Evolutionary conservation across 2,888 invertebrate genomes (phyloP).

Genomic region (Cryptosula pallasiana): DNA sequence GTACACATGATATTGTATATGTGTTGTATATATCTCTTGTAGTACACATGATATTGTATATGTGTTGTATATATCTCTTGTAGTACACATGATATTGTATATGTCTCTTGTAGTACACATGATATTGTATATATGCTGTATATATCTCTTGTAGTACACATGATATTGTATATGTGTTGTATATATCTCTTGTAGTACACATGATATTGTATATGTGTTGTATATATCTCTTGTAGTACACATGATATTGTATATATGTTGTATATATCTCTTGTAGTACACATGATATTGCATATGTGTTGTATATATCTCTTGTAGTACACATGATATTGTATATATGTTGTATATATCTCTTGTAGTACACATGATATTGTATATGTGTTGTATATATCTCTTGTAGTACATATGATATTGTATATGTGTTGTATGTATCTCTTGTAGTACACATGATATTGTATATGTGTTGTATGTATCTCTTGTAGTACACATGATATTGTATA

Average conservation of each 20-base stretch:
- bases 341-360: conserved; percentile 62
- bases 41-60: conserved; percentile 75
- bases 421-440: background rate
- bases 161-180: too few relatives aligned
- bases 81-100: conserved; percentile 75
- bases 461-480: background rate
- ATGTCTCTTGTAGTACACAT: conserved; percentile 66
- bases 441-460: too few relatives aligned
- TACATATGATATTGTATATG: conserved; percentile 63
- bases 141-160: conserved; percentile 64
- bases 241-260: too few relatives aligned
- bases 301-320: conserved; percentile 61
- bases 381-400: too few relatives aligned
- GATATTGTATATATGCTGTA: too few relatives aligned
- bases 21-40: too few relatives aligned
- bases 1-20: conserved; percentile 76
- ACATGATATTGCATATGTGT: conserved; percentile 76
- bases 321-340: conserved; percentile 76
- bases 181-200: conserved; percentile 63
- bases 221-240: conserved; percentile 64
- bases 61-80: too few relatives aligned
- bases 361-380: conserved; percentile 73
- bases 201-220: too few relatives aligned
- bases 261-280: conserved; percentile 62
- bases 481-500: too few relatives aligned